Evolutionary conservation across 2,113 vertebrate species (phyloP).

Genomic region (Heptranchias perlo): DNA sequence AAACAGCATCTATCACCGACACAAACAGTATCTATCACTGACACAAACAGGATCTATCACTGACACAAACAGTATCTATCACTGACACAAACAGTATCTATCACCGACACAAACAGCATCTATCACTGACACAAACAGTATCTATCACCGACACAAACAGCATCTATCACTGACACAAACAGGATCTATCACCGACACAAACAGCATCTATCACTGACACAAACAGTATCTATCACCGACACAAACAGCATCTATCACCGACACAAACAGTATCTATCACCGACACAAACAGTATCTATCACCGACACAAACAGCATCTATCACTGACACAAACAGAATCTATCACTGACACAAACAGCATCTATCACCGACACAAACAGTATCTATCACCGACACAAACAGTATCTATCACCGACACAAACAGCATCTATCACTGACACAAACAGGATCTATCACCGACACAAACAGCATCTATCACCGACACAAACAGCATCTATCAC

Average conservation of each 20-base stretch:
- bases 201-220: not conserved
- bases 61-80: not conserved
- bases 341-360: not conserved
- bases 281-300: not conserved
- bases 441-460: too few species aligned
- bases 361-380: not conserved
- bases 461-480: not conserved
- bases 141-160: not conserved
- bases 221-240: not conserved
- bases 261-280: not conserved
- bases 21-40: not conserved
- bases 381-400: not conserved
- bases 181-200: too few species aligned
- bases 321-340: not conserved
- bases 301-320: not conserved
- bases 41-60: not conserved
- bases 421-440: not conserved
- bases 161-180: not conserved
- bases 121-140: not conserved
- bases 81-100: not conserved
- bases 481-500: not conserved
- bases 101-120: too few species aligned
- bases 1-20: not conserved
- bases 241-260: not conserved
- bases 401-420: not conserved